These are phyloP conservation scores for Desmodus rotundus DNA, from an alignment of 2,113 vertebrate species.

Conservation along the genomic window DNA sequence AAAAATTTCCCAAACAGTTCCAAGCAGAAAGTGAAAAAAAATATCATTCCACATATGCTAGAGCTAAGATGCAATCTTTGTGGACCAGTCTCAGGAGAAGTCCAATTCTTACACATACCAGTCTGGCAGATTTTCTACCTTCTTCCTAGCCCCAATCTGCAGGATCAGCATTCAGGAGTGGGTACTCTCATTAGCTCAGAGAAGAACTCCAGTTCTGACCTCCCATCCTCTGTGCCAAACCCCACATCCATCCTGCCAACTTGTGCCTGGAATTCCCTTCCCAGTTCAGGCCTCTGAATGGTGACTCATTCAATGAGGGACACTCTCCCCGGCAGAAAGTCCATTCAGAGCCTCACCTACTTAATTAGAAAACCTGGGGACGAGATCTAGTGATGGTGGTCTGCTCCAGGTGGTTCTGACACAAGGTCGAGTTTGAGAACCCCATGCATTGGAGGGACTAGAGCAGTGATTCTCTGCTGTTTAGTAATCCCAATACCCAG, in stretches of 20 bases:
- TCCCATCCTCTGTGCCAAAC: background rate
- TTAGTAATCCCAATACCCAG: background rate
- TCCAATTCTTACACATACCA: background rate
- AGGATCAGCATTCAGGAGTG: background rate
- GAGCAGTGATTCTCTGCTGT: background rate
- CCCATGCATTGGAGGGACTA: background rate
- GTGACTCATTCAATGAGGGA: background rate
- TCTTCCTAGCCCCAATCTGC: rapidly evolving
- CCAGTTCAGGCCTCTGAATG: background rate
- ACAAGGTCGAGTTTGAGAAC: background rate
- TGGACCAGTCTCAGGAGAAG: background rate
- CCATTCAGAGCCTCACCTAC: background rate
- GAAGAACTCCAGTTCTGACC: background rate
- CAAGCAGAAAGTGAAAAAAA: background rate
- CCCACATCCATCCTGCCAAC: background rate
- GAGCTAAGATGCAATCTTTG: background rate
- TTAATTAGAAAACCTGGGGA: background rate
- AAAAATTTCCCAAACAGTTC: background rate
- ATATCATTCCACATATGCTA: background rate
- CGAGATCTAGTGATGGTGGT: background rate
- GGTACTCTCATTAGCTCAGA: background rate
- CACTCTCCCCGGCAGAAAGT: background rate
- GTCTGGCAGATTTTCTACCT: background rate
- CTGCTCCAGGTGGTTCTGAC: background rate
- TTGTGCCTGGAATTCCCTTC: background rate